Percentiles rank a stretch among this genome's conserved stretches.
These are phyloP conservation scores for Gouania willdenowi DNA, from an alignment of 2,797 vertebrate species.

Conservation along the genomic window DNA sequence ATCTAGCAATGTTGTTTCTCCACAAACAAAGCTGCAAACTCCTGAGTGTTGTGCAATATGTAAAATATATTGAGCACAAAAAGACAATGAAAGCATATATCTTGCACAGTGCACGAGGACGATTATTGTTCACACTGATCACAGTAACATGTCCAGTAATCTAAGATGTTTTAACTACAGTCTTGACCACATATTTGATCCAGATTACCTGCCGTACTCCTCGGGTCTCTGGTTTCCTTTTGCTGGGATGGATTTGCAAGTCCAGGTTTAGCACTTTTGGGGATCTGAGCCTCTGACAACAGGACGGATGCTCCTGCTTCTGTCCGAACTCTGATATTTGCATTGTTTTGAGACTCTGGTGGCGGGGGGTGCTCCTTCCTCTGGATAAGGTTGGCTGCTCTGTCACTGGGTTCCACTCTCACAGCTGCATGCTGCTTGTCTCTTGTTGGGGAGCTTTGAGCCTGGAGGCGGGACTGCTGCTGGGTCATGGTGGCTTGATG, in stretches of 20 bases:
- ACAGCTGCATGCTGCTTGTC: slow-evolving; percentile 26
- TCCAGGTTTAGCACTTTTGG: slow-evolving; percentile 5
- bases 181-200: not conserved
- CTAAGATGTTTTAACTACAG: not conserved
- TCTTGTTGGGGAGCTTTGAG: slow-evolving; percentile 35
- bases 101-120: no score
- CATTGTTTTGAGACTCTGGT: not conserved
- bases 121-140: no score
- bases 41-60: no score
- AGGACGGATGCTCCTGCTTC: not conserved
- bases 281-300: slow-evolving; percentile 10
- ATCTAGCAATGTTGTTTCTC: no score
- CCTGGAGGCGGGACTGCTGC: slow-evolving; percentile 48
- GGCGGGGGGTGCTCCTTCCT: slow-evolving; percentile 26
- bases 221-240: slow-evolving; percentile 9
- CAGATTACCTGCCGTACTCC: slow-evolving; percentile 36
- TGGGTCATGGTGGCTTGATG: slow-evolving; percentile 67
- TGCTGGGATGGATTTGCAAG: slow-evolving; percentile 14
- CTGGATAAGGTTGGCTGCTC: slow-evolving; percentile 9
- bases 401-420: slow-evolving; percentile 27
- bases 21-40: no score
- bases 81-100: no score
- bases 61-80: no score
- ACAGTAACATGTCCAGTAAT: no score
- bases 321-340: slow-evolving; percentile 5